Evolutionary conservation across 2,888 invertebrate genomes (phyloP).

Genomic region (Hypercompe scribonia): DNA sequence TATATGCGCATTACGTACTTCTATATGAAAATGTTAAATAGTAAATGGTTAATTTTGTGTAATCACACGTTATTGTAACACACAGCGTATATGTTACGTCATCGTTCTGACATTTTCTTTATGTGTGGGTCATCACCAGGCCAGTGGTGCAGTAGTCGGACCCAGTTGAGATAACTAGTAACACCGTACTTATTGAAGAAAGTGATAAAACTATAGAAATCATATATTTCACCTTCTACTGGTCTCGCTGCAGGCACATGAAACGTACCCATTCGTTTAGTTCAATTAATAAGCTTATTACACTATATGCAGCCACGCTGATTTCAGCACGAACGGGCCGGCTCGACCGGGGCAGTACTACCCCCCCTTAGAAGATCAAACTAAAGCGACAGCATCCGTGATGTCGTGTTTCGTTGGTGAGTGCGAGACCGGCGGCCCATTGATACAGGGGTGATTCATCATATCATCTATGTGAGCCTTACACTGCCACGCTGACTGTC

Average conservation of each 20-base stretch:
- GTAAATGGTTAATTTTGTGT: conserved; percentile 27
- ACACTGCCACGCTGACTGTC: too few species aligned
- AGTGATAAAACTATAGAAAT: neutral
- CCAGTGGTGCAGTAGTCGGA: neutral
- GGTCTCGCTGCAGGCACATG: neutral
- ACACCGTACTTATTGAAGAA: neutral
- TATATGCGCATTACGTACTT: conserved; percentile 33
- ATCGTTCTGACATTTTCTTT: neutral
- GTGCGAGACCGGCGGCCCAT: too few species aligned
- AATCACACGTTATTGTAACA: conserved; percentile 25
- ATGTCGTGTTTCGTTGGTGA: too few species aligned
- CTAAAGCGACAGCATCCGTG: too few species aligned
- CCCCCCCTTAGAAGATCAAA: too few species aligned
- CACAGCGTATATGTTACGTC: neutral
- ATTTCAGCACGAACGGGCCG: too few species aligned
- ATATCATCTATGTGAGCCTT: too few species aligned
- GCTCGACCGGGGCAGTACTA: too few species aligned
- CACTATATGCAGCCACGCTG: too few species aligned
- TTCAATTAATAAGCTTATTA: too few species aligned
- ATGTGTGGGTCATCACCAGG: neutral
- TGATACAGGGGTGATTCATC: too few species aligned
- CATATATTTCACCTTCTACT: neutral
- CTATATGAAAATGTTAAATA: conserved; percentile 35
- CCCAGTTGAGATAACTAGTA: neutral
- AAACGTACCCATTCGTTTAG: neutral